Evolutionary conservation across 2,113 vertebrate species (phyloP), one percentile per base, ranked within the genome.

Genomic region (Oostethus manadensis): DNA sequence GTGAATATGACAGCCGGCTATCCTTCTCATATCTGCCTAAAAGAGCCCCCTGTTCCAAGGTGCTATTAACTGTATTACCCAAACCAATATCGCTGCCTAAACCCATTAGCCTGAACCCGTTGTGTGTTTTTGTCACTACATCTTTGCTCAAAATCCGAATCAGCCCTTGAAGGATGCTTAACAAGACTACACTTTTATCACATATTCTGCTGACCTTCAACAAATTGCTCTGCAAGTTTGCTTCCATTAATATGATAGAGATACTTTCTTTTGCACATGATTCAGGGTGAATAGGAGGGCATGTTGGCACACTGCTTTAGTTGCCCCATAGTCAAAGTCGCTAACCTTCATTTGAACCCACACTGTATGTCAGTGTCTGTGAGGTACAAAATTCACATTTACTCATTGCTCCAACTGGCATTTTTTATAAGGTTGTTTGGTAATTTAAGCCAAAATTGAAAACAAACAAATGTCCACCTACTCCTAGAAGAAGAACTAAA

Each of bases 61-160:
- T 73, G 82, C 90, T 89, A 92, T 90, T 93, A 90, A 89, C 87
- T 90, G 89, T 86, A 91, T 94, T 93, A 93, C 89, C 89, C 79
- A 84, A 86, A 88, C 84, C 87, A 88, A 88, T 88, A 88, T 88
- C 82, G 77, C 86, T 84, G 85, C 84, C 85, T 92, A 93, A 93
- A 91, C 90, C 91, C 91, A 93, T 93, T 93, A 92, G 88, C 87
- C 82, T 82, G 77, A 85, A 83, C 76, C 86, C 78, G 83, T 84
- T 86, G 84, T 88, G 85, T 86, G 84, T 88, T 84, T 89, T 85
- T 87, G 84, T 85, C 90, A 69, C 79, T 84, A 82, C 87, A 76
- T 86, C 58, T 83, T 88, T 80, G 71, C 82, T 85, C 80, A 86
- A 86, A 88, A 86, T 82, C 78, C 63, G 73, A 88, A 86, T 84